Base-by-base conservation (phyloP, 2,888 invertebrate species). In the Hipparchia semele region DNA sequence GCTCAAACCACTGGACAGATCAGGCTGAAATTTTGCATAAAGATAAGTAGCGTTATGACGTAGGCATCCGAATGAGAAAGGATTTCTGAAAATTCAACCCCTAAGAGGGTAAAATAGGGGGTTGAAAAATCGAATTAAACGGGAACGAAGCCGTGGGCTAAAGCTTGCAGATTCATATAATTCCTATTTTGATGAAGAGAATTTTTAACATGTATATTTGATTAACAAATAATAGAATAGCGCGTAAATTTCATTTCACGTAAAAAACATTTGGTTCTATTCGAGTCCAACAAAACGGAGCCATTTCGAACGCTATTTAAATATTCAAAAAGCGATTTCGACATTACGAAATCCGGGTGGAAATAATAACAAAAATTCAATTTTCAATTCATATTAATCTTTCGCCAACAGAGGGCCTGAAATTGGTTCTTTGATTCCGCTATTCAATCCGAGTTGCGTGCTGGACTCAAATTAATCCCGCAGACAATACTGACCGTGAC, bases 401-500 rank as follows among this genome's bases (percentile, higher is more conserved):
- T 87, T 82, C 83, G 84, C 84, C 83, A 85, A 85, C 84, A 80
- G 81, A 81, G 82, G 81, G 78, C 76, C 74, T 75, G 80, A 76
- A 83, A 83, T 86, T 85, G 86, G 87, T 90, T 89, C 89, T 90
- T 88, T 86, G 88, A 89, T 88, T 88, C 78, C 81, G 84, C 82
- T 81, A 85, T 85, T 86, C 86, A 87, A 87, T 86, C 82, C 82
- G 76, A 70, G 84, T 86, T 83, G 86, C 87, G 86, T 83, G 83
- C 82, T 82, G 87, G 85, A 87, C 87, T 86, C 86, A 87, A 90
- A 92, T 92, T 90, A 92, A 92, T 92, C 88, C 86, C 79, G 81
- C 84, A 87, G 90, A 93, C 93, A 93, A 93, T 93, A 80, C 86
- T 87, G 86, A 86, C 87, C 89, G 86, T 90, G 89, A 89, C 89